phyloP scores from a whole-genome alignment of 1,140 invertebrate genomes.

The Gerris buenoi region DNA sequence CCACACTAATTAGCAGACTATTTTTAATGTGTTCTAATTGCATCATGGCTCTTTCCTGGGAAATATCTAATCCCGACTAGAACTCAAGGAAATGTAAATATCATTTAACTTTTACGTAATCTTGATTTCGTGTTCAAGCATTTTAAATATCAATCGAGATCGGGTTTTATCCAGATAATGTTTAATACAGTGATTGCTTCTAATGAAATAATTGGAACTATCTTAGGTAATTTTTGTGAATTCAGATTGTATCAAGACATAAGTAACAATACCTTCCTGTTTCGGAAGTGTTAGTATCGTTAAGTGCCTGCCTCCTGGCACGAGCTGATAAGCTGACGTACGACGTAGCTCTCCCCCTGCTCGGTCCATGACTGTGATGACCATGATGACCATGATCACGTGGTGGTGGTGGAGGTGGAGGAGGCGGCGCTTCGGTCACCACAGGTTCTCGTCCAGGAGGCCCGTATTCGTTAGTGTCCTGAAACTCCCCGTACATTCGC shows the following conservation, averaged over 20 bases:
- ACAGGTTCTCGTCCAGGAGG: slow-evolving; percentile 32
- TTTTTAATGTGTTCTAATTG: too few relatives aligned
- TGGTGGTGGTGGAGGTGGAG: slow-evolving; percentile 8
- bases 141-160: too few relatives aligned
- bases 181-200: too few relatives aligned
- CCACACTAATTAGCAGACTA: too few relatives aligned
- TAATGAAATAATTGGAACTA: too few relatives aligned
- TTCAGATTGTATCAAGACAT: background rate
- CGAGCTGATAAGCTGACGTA: slow-evolving; percentile 21
- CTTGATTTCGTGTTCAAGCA: too few relatives aligned
- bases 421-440: slow-evolving; percentile 13
- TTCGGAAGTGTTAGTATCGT: slow-evolving; percentile 37
- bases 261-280: slow-evolving; percentile 37
- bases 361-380: slow-evolving; percentile 13
- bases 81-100: too few relatives aligned
- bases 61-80: too few relatives aligned
- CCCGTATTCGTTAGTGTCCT: slow-evolving; percentile 39
- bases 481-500: slow-evolving; percentile 79
- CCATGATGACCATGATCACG: slow-evolving; percentile 1
- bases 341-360: slow-evolving; percentile 25
- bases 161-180: too few relatives aligned
- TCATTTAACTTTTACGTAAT: too few relatives aligned
- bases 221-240: too few relatives aligned
- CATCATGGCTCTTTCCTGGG: too few relatives aligned
- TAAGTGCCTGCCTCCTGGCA: slow-evolving; percentile 34